Base-by-base conservation (phyloP, 2,113 vertebrate species). In the Octodon degus region DNA sequence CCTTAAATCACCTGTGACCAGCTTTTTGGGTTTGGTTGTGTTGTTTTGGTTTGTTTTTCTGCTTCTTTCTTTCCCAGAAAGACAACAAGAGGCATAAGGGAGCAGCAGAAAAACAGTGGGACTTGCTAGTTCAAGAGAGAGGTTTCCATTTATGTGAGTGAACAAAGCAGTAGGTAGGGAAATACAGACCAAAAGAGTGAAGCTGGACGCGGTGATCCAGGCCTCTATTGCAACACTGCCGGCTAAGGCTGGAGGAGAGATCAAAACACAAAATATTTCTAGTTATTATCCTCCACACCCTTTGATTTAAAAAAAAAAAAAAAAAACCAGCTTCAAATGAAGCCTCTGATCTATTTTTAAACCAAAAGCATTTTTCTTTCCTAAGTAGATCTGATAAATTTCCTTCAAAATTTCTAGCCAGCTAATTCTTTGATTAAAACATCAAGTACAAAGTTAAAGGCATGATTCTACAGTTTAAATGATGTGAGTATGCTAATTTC, bases 271-370 rank as follows among this genome's bases (percentile, higher is more conserved):
- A 92, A 91, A 77, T 13, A 87, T 37, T 86, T 43, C 24, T 77
- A 68, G 37, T 55, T 92, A 62, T 17, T 89, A 84, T 43, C 27
- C n/a, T 63, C 53, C 68, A 79, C 9, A 70, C 9, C 2, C 1
- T 90, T 90, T 84, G 3, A 55, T 83, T 37, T 2, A 47, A n/a
- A 37, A 83, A 83, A 47, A n/a, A 6, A 47, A n/a, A 37, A 83
- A 83, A 47, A n/a, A 37, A 83, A 83, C 27, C 53, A 94, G 37
- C 53, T 62, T 95, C 40, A 96, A 92, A 85, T 72, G 17, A 96
- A 91, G 86, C 20, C 43, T 91, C 47, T 14, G 74, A 83, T 82
- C 30, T 86, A 7, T 90, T 87, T 92, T 94, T 90, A 94, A 92
- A 90, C 16, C 30, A 88, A 93, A 94, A 88, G 20, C 43, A 85